A percentile compares a stretch with the other conserved stretches of the same genome.
Conservation (phyloP, 2,113 vertebrate genomes). For the Shinisaurus crocodilurus region DNA sequence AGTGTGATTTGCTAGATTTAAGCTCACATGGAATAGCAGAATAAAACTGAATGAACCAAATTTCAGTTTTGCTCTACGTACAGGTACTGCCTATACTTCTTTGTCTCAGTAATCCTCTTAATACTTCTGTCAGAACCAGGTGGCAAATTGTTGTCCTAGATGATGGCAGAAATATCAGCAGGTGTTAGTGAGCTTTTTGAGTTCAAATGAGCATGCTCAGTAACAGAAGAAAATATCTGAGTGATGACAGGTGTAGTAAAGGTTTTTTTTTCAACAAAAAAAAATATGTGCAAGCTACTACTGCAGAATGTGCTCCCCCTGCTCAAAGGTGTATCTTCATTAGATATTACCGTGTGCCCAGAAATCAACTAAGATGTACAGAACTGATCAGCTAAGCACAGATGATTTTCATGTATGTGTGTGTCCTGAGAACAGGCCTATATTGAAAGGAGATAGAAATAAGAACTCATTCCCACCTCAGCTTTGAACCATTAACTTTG, state of each 20-base stretch:
- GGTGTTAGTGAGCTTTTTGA: background rate
- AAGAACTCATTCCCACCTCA: background rate
- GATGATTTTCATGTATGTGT: background rate
- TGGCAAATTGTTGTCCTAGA: background rate
- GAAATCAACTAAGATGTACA: background rate
- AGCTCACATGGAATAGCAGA: background rate
- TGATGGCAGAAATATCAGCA: background rate
- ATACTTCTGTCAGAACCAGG: background rate
- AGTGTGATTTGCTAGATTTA: background rate
- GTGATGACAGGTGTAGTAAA: background rate
- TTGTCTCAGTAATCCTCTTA: background rate
- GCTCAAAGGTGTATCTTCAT: rapidly evolving
- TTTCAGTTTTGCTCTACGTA: background rate
- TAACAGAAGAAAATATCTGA: background rate
- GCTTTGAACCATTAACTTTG: background rate
- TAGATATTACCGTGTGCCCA: background rate
- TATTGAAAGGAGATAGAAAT: background rate
- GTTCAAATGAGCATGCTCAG: background rate
- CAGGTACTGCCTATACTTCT: background rate
- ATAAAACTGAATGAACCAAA: background rate
- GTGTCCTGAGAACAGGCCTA: background rate
- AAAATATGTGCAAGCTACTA: background rate
- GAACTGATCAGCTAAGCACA: background rate
- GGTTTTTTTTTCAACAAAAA: too few relatives aligned
- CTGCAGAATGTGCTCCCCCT: rapidly evolving